Percentiles rank a stretch among this genome's conserved stretches.
phyloP scores from a whole-genome alignment of 1,140 invertebrate genomes.

The Magallana ariakensis region DNA sequence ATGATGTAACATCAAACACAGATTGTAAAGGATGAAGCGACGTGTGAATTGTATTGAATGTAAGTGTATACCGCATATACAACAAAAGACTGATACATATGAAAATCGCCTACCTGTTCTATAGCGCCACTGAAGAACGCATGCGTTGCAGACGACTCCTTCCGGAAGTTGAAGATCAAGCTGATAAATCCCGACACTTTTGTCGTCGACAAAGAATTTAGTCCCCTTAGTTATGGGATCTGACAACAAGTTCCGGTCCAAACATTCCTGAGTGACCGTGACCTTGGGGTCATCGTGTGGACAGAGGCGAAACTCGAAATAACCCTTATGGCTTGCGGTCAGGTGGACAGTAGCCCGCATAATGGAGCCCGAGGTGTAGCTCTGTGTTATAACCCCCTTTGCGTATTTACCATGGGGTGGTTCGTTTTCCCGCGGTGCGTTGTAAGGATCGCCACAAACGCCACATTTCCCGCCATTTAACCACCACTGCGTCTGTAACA shows the following conservation, averaged over 20 bases:
- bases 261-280: constrained; percentile 58
- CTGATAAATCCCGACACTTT: constrained; percentile 38
- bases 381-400: constrained; percentile 48
- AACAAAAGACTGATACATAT: too few species aligned
- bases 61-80: too few species aligned
- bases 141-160: constrained; percentile 91
- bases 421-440: constrained; percentile 89
- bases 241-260: constrained; percentile 76
- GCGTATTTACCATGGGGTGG: constrained; percentile 83
- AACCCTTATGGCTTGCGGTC: constrained; percentile 62
- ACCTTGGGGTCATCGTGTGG: constrained; percentile 73
- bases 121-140: constrained; percentile 94
- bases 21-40: too few species aligned
- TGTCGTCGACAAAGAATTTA: constrained; percentile 35
- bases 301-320: constrained; percentile 63
- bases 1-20: too few species aligned
- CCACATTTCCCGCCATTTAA: constrained; percentile 89
- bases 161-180: constrained; percentile 83
- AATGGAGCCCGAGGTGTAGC: constrained; percentile 70
- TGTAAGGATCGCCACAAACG: constrained; percentile 92
- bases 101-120: constrained; percentile 76
- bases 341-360: constrained; percentile 57
- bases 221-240: constrained; percentile 39
- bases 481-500: constrained; percentile 60
- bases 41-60: too few species aligned